These are phyloP conservation scores for Lontra canadensis DNA, from an alignment of 2,113 vertebrate genomes.

Conservation along the genomic window DNA sequence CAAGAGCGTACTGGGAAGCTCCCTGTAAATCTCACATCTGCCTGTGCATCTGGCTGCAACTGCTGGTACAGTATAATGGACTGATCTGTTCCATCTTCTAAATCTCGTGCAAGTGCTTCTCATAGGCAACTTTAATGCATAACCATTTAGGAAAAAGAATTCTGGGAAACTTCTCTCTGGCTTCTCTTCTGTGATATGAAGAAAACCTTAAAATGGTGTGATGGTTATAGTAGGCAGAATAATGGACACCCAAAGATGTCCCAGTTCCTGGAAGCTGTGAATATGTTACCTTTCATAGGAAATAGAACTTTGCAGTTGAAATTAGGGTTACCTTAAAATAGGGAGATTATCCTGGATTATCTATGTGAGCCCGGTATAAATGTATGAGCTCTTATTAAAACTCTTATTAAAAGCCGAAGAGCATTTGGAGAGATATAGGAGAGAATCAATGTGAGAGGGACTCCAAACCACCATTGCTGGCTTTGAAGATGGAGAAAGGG, in stretches of 20 bases:
- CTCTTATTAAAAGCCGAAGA: background rate
- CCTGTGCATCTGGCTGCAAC: constrained; percentile 11
- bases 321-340: background rate
- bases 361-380: background rate
- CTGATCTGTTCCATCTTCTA: background rate
- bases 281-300: background rate
- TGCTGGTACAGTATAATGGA: background rate
- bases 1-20: background rate
- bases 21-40: constrained; percentile 26
- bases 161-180: background rate
- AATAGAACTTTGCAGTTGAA: background rate
- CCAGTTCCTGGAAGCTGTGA: background rate
- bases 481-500: background rate
- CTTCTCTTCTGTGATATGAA: background rate
- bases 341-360: background rate
- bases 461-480: background rate
- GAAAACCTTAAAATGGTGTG: background rate
- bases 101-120: background rate
- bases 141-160: background rate
- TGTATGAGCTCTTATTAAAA: background rate
- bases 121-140: background rate
- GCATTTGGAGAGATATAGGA: background rate
- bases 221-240: background rate
- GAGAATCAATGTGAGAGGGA: background rate
- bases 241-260: background rate